A percentile compares a stretch with the other conserved stretches of the same genome.
phyloP scores from a whole-genome alignment of 2,888 invertebrate species.

The Drosophila macrospina region DNA sequence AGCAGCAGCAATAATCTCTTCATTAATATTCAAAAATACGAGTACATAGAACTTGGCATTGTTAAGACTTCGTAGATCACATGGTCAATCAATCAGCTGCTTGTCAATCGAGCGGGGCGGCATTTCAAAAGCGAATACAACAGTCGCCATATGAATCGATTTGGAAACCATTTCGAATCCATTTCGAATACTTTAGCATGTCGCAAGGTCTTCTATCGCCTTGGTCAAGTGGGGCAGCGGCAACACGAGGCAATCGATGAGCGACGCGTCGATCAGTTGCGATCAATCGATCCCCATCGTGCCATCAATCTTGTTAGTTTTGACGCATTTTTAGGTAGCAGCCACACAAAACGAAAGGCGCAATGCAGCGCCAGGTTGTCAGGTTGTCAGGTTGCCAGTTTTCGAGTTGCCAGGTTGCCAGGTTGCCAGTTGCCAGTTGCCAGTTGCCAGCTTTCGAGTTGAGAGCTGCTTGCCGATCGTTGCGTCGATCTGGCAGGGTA shows the following conservation, averaged over 20 bases:
- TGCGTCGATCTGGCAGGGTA: slow-evolving; percentile 54
- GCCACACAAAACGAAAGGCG: slow-evolving; percentile 32
- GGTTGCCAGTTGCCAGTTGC: slow-evolving; percentile 27
- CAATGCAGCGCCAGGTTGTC: slow-evolving; percentile 45
- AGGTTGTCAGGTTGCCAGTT: slow-evolving; percentile 6
- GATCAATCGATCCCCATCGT: slow-evolving; percentile 38
- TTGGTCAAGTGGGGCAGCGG: slow-evolving; percentile 44
- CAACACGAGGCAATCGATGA: slow-evolving; percentile 27
- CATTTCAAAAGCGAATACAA: slow-evolving; percentile 25
- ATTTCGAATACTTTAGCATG: slow-evolving; percentile 30
- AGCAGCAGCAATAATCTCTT: slow-evolving; percentile 25
- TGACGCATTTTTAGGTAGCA: slow-evolving; percentile 62
- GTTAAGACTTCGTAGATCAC: slow-evolving; percentile 18
- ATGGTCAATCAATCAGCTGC: slow-evolving; percentile 26
- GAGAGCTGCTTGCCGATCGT: slow-evolving; percentile 38
- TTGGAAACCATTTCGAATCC: slow-evolving; percentile 20
- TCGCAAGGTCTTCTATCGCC: slow-evolving; percentile 23
- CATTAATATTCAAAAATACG: slow-evolving; percentile 17
- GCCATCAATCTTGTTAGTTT: slow-evolving; percentile 72
- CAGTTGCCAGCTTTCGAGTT: slow-evolving; percentile 13
- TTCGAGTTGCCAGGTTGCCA: too few relatives aligned
- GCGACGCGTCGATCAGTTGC: slow-evolving; percentile 41
- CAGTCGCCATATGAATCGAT: slow-evolving; percentile 15
- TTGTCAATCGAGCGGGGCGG: slow-evolving; percentile 27
- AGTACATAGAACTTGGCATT: neutral